Evolutionary conservation across 2,113 vertebrate genomes (phyloP).

Genomic region (Albula goreensis): DNA sequence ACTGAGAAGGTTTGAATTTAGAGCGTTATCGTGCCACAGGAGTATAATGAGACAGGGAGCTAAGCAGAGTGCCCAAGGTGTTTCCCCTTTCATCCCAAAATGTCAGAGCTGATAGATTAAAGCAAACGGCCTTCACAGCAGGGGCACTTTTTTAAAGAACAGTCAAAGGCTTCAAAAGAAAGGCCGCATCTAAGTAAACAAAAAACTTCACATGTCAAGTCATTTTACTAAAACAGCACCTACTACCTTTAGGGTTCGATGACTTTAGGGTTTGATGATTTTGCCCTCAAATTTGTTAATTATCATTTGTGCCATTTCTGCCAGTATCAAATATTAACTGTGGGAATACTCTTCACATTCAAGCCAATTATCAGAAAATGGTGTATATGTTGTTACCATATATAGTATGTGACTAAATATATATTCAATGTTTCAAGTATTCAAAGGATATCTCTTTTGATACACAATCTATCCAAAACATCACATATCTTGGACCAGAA

Average conservation of each 20-base stretch:
- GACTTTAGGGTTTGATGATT: too few species aligned
- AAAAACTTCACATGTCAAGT: background rate
- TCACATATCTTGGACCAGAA: background rate
- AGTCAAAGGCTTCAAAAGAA: background rate
- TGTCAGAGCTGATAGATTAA: background rate
- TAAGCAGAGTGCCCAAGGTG: background rate
- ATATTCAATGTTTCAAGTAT: too few species aligned
- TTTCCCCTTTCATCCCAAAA: conserved; percentile 7
- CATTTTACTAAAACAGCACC: background rate
- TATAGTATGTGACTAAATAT: too few species aligned
- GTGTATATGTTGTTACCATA: too few species aligned
- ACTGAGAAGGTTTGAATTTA: conserved; percentile 25
- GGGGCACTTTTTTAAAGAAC: background rate
- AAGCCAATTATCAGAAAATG: too few species aligned
- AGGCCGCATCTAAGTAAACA: background rate
- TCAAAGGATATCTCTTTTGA: too few species aligned
- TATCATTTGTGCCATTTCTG: too few species aligned
- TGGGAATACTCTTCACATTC: too few species aligned
- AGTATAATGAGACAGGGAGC: conserved; percentile 16
- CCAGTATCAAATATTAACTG: too few species aligned
- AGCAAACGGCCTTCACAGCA: background rate
- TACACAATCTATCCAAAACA: too few species aligned
- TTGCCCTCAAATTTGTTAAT: too few species aligned
- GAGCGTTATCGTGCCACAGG: conserved; percentile 19
- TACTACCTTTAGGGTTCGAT: too few species aligned